These are phyloP conservation scores for Microcebus murinus DNA, from an alignment of 2,113 vertebrate species.

Conservation along the genomic window DNA sequence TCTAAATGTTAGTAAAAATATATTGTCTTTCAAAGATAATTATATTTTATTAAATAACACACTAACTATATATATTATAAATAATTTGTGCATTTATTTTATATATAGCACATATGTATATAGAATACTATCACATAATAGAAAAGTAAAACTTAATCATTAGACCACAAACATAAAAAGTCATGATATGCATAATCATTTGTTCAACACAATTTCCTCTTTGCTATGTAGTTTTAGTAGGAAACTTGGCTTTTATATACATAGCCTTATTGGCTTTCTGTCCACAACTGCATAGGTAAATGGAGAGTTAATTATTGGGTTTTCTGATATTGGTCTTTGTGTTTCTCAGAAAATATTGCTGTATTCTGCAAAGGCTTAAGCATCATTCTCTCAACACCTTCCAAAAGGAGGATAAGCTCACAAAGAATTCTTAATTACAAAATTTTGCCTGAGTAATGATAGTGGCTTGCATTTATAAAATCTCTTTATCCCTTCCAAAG, in stretches of 20 bases:
- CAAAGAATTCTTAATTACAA: background rate
- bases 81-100: background rate
- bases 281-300: background rate
- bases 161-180: background rate
- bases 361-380: background rate
- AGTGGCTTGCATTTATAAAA: background rate
- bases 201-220: constrained; percentile 23
- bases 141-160: constrained; percentile 31
- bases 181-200: constrained; percentile 9
- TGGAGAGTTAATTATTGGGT: background rate
- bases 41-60: background rate
- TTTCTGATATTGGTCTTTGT: background rate
- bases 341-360: background rate
- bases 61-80: background rate
- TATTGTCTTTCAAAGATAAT: background rate
- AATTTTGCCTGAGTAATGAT: background rate
- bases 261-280: constrained; percentile 43
- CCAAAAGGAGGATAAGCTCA: background rate
- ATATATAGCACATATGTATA: background rate
- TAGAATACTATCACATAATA: background rate
- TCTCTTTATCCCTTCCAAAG: background rate
- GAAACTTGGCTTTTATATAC: constrained; percentile 27
- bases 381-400: background rate
- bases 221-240: background rate
- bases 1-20: background rate